Percentiles rank a stretch among this genome's conserved stretches.
Conservation (phyloP, 2,888 invertebrate species). For the Chloroclystis v-ata region DNA sequence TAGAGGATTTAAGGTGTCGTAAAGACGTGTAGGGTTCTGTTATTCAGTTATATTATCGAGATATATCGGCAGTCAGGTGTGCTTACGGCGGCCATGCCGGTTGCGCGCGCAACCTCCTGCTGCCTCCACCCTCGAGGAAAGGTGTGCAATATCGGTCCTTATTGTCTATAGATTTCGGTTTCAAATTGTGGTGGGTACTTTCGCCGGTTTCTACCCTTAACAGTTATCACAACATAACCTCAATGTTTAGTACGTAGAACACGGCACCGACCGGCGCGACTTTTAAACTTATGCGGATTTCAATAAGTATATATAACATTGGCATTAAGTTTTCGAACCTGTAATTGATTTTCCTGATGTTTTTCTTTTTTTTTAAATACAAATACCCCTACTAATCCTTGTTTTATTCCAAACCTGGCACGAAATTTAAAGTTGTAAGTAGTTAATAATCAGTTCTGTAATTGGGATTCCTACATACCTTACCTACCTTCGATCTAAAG, state of each 20-base stretch:
- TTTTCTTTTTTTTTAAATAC: constrained; percentile 54
- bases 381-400: constrained; percentile 46
- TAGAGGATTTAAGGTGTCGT: constrained; percentile 36
- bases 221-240: constrained; percentile 77
- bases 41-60: constrained; percentile 63
- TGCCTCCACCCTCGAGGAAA: constrained; percentile 47
- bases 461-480: too few relatives aligned
- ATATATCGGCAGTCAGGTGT: constrained; percentile 71
- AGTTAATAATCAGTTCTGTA: background rate
- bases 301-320: constrained; percentile 40
- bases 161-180: constrained; percentile 51
- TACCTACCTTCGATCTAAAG: too few relatives aligned
- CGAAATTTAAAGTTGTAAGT: background rate
- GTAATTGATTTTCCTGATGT: constrained; percentile 37
- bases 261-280: constrained; percentile 61
- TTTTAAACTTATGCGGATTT: constrained; percentile 39
- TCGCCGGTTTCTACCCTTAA: constrained; percentile 63
- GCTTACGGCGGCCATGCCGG: constrained; percentile 70
- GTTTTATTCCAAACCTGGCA: constrained; percentile 63
- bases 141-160: constrained; percentile 61
- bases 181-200: constrained; percentile 41
- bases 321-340: constrained; percentile 54
- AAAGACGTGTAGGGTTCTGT: constrained; percentile 48
- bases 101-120: constrained; percentile 72
- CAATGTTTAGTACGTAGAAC: constrained; percentile 63